Base-by-base conservation (phyloP, 2,113 vertebrate genomes). In the Apistogramma diplotaenia region DNA sequence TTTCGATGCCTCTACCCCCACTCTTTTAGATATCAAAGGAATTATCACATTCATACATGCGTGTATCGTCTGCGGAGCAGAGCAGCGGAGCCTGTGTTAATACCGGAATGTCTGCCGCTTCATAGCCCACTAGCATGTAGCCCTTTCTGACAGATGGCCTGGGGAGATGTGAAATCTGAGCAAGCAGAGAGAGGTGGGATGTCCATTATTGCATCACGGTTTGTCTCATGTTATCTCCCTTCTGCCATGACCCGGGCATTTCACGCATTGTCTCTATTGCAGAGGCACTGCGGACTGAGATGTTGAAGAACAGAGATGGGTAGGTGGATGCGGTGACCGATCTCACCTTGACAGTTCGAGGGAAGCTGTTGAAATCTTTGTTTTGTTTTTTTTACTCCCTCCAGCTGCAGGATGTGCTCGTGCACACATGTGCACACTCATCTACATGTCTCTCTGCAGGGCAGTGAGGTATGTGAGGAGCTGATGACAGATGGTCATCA, bases 121-220 rank as follows among this genome's bases (percentile, higher is more conserved):
- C 76, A 33, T 67, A 71, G 83, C 80, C 33, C 82, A 35, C 49
- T 27, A 51, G 75, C 79, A 62, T 19, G 37, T 23, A 71, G 74
- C 67, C 27, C 59, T 60, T 58, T 72, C 76, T 91, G 90, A 90
- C 91, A 90, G 84, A 91, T 88, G 87, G 82, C 86, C 61, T 4
- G 76, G 86, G 71, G 83, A 89, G 82, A 92, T 83, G 82, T 85
- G 86, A 81, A 88, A 90, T 85, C n/a, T 27, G 79, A 92, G 83
- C 81, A 31, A 84, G 49, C 77, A 46, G 19, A 27, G 57, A 81
- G 84, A 84, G 80, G 87, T 82, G 87, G 78, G 81, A 78, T 76
- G 80, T 87, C 85, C 79, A 70, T 70, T 23, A 67, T 59, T 70
- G 83, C 86, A 19, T 83, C 31, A 18, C 18, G 75, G 78, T 89